Evolutionary conservation across 2,888 invertebrate species (phyloP).

Genomic region (Sinotaia quadrata): DNA sequence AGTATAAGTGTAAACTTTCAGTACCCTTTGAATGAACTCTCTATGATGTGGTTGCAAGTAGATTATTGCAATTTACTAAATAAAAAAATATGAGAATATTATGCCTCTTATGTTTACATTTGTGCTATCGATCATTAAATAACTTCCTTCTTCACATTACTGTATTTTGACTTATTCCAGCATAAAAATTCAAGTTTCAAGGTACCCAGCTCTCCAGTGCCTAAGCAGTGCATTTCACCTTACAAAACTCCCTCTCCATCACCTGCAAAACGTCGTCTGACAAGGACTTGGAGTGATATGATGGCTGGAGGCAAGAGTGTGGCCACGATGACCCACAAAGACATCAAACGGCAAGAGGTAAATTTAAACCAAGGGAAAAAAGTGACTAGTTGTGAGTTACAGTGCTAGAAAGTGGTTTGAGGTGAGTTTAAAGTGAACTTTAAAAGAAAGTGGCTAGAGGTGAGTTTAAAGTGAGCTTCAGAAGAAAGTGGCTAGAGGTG

Average conservation of each 20-base stretch:
- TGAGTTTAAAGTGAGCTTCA: no score
- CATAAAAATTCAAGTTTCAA: constrained; percentile 56
- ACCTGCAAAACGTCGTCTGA: constrained; percentile 57
- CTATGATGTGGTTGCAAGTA: no score
- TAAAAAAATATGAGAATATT: no score
- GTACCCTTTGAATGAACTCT: no score
- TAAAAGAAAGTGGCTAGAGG: background rate
- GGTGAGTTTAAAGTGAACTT: background rate
- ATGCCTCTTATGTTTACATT: no score
- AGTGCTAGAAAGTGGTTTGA: background rate
- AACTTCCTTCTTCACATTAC: background rate
- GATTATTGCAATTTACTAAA: no score
- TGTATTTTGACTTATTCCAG: constrained; percentile 5
- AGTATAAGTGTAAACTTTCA: no score
- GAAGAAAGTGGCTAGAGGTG: no score
- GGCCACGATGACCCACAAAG: constrained; percentile 48
- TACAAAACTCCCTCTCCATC: constrained; percentile 63
- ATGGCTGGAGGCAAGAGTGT: constrained; percentile 51
- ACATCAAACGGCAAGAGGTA: constrained; percentile 69
- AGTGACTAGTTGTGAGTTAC: no score
- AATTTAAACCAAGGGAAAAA: no score
- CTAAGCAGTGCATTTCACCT: constrained; percentile 43
- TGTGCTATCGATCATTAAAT: background rate
- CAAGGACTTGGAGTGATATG: constrained; percentile 68
- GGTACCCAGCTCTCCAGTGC: constrained; percentile 45